Base-by-base conservation (phyloP, 2,888 invertebrate species). In the Biston betularia region DNA sequence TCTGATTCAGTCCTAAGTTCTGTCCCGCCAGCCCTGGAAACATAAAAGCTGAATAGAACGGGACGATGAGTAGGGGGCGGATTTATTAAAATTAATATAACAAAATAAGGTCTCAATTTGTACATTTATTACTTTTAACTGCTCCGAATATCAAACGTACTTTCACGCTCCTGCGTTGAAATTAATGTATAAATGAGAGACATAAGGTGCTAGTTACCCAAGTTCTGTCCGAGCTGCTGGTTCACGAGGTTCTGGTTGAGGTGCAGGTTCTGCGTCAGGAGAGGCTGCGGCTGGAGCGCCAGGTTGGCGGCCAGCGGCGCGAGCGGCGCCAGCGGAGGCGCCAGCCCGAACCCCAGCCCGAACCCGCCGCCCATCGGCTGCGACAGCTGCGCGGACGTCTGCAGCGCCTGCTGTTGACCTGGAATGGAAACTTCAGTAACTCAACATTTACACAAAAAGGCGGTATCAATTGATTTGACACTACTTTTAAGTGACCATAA, bases 321-420 rank as follows among this genome's bases (percentile, higher is more conserved):
- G 60, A 86, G 78, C 15, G 79, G 77, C 12, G 82, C 24, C 1
- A 24, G 76, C 42, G 82, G 38, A 6, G 9, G 76, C 42, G 79
- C 75, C 59, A 90, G 78, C 0, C 86, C 87, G 71, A 90, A 81
- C 2, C 88, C 89, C 33, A 91, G 83, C 10, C 85, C 86, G 49
- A 90, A 84, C 58, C 80, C 74, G 48, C 72, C 65, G 34, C 83
- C 83, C 76, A 89, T 83, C 66, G 82, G 86, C 15, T 79, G 80
- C 4, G 81, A 79, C 56, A 86, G 63, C 68, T 73, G 82, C 63
- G 86, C 88, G 0, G 88, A 86, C 12, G 83, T 76, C 65, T 89
- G 90, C 0, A 90, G 77, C 0, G 83, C 89, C 76, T 89, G 90
- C 65, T 92, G 93, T 69, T 92, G 93, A 38, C 75, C 92, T 90